Percentiles rank a stretch among this genome's conserved stretches.
These are phyloP conservation scores for Oophaga sylvatica DNA, from an alignment of 2,797 vertebrate species.

Conservation along the genomic window DNA sequence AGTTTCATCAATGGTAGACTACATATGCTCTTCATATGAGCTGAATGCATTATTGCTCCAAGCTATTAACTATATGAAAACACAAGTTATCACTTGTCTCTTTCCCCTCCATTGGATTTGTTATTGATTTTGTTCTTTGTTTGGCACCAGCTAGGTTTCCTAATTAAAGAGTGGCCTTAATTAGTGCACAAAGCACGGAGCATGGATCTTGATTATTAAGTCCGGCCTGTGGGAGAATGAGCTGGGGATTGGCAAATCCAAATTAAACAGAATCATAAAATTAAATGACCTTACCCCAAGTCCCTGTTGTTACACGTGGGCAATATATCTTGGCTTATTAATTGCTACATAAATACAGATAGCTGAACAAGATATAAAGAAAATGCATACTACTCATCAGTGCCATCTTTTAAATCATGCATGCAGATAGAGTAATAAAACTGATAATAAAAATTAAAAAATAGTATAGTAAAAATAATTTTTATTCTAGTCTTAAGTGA, in stretches of 20 bases:
- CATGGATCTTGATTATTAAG: conserved; percentile 70
- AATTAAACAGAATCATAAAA: conserved; percentile 68
- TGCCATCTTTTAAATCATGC: not conserved
- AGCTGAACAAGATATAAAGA: conserved; percentile 61
- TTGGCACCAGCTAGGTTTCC: conserved; percentile 67
- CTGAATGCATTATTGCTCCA: not conserved
- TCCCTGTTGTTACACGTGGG: conserved; percentile 56
- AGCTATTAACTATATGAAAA: conserved; percentile 46
- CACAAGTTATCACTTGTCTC: conserved; percentile 52
- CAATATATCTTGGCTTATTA: conserved; percentile 60
- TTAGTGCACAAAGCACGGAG: conserved; percentile 67
- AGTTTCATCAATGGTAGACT: not conserved
- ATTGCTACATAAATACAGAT: conserved; percentile 61
- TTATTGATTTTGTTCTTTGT: conserved; percentile 69
- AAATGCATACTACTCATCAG: conserved; percentile 48
- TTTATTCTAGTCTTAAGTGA: not conserved
- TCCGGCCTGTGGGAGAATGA: conserved; percentile 63
- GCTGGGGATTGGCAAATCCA: conserved; percentile 64
- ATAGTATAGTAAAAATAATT: not conserved
- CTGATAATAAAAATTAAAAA: not conserved
- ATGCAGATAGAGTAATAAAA: not conserved
- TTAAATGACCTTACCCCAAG: conserved; percentile 62
- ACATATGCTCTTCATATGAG: not conserved
- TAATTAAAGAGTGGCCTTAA: conserved; percentile 72
- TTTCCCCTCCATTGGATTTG: conserved; percentile 62